Evolutionary conservation across 1,140 invertebrate species (phyloP).

Genomic region (Sitobion miscanthi): DNA sequence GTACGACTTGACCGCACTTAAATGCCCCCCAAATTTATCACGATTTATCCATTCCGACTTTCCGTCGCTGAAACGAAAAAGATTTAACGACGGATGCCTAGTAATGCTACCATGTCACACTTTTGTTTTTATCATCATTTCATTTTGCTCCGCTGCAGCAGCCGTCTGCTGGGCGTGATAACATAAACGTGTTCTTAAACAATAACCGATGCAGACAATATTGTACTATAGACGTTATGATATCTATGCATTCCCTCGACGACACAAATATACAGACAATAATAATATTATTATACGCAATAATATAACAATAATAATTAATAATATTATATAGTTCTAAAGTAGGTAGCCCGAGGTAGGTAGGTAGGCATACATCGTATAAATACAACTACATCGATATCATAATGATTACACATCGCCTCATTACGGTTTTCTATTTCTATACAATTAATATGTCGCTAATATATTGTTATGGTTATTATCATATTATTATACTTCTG

Average conservation of each 20-base stretch:
- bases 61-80: neutral
- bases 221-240: too few relatives aligned
- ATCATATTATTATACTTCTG: neutral
- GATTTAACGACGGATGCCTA: neutral
- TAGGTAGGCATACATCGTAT: neutral
- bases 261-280: neutral
- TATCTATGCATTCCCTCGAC: neutral
- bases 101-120: neutral
- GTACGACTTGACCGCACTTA: neutral
- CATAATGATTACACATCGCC: neutral
- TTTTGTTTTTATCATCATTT: neutral
- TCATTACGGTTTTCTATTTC: neutral
- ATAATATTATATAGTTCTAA: too few relatives aligned
- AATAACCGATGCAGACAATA: neutral
- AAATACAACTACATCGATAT: neutral
- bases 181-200: neutral
- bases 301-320: neutral
- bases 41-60: neutral
- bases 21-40: neutral
- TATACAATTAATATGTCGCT: too few relatives aligned
- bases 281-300: too few relatives aligned
- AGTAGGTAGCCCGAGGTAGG: too few relatives aligned
- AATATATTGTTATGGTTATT: neutral
- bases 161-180: neutral
- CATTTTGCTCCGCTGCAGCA: neutral